Conservation (phyloP, 2,113 vertebrate genomes). For the Hippoglossus stenolepis region DNA sequence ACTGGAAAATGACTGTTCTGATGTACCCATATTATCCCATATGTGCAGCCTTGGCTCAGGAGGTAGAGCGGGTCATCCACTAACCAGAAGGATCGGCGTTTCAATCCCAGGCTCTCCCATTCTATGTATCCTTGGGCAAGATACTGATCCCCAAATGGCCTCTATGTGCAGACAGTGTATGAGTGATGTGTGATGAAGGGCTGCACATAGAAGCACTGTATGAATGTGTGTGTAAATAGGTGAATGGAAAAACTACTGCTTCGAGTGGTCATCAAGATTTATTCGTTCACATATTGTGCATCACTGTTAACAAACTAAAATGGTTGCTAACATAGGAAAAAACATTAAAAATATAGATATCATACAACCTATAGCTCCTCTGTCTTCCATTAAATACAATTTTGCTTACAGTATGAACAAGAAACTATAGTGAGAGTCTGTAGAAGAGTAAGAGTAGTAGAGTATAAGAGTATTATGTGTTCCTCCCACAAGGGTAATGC, state of each 20-base stretch:
- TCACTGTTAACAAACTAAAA: neutral
- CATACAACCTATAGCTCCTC: neutral
- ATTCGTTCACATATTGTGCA: neutral
- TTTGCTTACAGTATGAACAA: neutral
- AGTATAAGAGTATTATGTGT: neutral
- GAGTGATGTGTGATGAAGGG: neutral
- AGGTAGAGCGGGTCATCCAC: too few species aligned
- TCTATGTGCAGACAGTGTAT: neutral
- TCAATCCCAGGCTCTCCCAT: too few species aligned
- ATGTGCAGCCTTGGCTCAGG: neutral
- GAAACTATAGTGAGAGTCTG: too few species aligned
- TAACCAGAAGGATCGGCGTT: too few species aligned
- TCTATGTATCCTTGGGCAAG: neutral
- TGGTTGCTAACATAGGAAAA: neutral
- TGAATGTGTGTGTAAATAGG: too few species aligned
- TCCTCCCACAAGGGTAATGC: neutral
- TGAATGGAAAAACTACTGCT: too few species aligned
- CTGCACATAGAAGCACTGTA: neutral
- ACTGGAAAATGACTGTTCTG: neutral
- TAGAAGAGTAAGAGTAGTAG: too few species aligned
- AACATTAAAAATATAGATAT: neutral
- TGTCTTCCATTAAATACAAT: neutral
- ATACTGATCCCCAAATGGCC: neutral
- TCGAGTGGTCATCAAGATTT: too few species aligned
- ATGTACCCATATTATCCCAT: neutral